Conservation (phyloP, 2,797 vertebrate species). For the Pagetopsis macropterus region DNA sequence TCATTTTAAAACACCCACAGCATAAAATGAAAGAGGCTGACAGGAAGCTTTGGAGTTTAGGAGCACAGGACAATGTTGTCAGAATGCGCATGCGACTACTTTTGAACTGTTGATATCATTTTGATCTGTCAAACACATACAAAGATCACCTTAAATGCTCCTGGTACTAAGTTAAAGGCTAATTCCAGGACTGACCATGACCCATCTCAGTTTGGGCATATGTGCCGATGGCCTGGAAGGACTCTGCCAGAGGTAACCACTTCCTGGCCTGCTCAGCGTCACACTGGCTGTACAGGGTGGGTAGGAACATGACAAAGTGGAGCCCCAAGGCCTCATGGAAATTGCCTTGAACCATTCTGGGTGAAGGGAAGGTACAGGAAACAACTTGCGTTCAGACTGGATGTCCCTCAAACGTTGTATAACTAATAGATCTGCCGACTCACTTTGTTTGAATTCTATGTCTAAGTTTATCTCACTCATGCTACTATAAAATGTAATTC, state of each 20-base stretch:
- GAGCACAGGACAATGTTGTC: not conserved
- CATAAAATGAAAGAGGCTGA: too few species aligned
- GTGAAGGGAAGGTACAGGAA: conserved; percentile 54
- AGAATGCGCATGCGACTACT: conserved; percentile 23
- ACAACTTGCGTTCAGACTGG: conserved; percentile 29
- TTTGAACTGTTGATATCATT: conserved; percentile 21
- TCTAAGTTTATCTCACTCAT: not conserved
- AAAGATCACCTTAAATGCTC: conserved; percentile 35
- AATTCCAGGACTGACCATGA: conserved; percentile 91
- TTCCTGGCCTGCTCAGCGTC: conserved; percentile 89
- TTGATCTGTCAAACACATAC: conserved; percentile 80
- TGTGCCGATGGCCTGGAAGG: conserved; percentile 88
- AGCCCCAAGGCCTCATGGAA: conserved; percentile 82
- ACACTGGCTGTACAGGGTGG: conserved; percentile 88
- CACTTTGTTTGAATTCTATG: not conserved
- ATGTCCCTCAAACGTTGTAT: not conserved
- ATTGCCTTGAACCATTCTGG: conserved; percentile 60
- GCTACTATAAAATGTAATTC: not conserved
- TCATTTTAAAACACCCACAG: too few species aligned
- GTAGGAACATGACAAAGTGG: conserved; percentile 92
- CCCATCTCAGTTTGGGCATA: conserved; percentile 97
- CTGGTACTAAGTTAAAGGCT: not conserved
- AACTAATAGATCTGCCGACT: conserved; percentile 12
- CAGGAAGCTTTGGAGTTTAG: too few species aligned
- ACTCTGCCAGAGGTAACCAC: conserved; percentile 87